A percentile compares a stretch with the other conserved stretches of the same genome.
These are phyloP conservation scores for Keiferia lycopersicella DNA, from an alignment of 2,888 invertebrate species.

Conservation along the genomic window DNA sequence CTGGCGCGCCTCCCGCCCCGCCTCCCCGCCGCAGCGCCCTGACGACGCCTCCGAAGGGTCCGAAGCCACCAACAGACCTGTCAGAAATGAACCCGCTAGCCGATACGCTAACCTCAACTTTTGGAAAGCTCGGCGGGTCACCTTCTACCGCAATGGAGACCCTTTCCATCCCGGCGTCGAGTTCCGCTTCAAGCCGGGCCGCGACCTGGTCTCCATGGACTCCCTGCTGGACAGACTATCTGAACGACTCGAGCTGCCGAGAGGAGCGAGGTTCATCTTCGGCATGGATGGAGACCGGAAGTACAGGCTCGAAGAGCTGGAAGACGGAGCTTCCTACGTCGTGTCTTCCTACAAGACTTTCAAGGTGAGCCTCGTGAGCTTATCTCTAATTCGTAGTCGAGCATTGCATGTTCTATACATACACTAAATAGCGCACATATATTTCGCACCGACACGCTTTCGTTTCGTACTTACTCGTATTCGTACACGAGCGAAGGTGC, in stretches of 20 bases:
- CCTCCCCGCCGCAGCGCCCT: constrained; percentile 67
- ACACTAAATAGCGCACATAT: constrained; percentile 10
- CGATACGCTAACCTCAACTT: constrained; percentile 91
- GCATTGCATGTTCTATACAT: constrained; percentile 9
- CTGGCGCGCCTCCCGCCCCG: constrained; percentile 70
- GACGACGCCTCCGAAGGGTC: constrained; percentile 75
- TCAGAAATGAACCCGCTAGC: constrained; percentile 79
- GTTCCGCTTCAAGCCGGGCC: constrained; percentile 91
- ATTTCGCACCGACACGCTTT: constrained; percentile 16
- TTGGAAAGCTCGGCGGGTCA: constrained; percentile 92
- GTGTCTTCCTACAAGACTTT: constrained; percentile 96
- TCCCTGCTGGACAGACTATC: constrained; percentile 93
- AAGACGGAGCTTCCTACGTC: constrained; percentile 95
- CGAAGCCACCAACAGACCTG: constrained; percentile 81
- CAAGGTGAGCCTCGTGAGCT: constrained; percentile 81
- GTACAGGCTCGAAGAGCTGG: constrained; percentile 90
- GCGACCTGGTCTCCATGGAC: constrained; percentile 93
- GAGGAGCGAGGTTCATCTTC: constrained; percentile 95
- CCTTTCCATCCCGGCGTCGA: constrained; percentile 95
- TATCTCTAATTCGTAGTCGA: constrained; percentile 2
- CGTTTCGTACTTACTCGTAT: constrained; percentile 15
- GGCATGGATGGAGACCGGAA: constrained; percentile 95
- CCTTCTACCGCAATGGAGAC: constrained; percentile 97
- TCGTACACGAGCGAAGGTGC: constrained; percentile 19
- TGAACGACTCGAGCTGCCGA: constrained; percentile 91